Evolutionary conservation across 2,113 vertebrate species (phyloP), one percentile per base, ranked within the genome.

Genomic region (Pycnonotus jocosus): DNA sequence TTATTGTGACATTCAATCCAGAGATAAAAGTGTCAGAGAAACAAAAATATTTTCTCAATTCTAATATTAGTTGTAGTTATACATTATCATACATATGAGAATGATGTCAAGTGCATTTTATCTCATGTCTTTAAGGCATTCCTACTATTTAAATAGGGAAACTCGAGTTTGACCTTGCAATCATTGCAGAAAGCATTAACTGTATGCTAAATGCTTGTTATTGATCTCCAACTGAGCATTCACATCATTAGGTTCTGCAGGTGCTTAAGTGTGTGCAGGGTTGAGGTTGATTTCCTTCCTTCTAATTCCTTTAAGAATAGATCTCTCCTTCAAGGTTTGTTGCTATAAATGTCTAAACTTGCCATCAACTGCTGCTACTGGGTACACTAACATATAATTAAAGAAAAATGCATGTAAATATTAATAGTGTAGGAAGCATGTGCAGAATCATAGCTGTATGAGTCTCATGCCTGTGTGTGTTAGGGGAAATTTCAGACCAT

Each of bases 281-380:
- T 37, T 88, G 45, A 33, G 3, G 5, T 37, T 96, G 44, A 85
- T 91, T 95, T 95, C 51, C 64, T 74, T 60, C 68, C 28, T 90
- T 86, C 50, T 60, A 78, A 81, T 78, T 95, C 37, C 37, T 95
- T 82, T 82, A 76, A 87, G 78, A 90, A 85, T 33, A 96, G 66
- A 48, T 20, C 12, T 81, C 60, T 91, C 51, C 47, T 91, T 81
- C 27, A 56, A 68, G 24, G 33, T 84, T 86, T 66, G 10, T 15
- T 68, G 16, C 13, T 81, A 5, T 56, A 62, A 74, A 62, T 13
- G 11, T 57, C 40, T 91, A 56, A 61, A 27, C 13, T 51, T 44
- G 33, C 30, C 84, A 19, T 74, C 37, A 19, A 18, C 24, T 70
- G 9, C 31, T 86, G 28, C 21, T 38, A n/a, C 19, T 45, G 45